Evolutionary conservation across 2,888 invertebrate species (phyloP), one percentile per base, ranked within the genome.

Genomic region (Torymus texanus): DNA sequence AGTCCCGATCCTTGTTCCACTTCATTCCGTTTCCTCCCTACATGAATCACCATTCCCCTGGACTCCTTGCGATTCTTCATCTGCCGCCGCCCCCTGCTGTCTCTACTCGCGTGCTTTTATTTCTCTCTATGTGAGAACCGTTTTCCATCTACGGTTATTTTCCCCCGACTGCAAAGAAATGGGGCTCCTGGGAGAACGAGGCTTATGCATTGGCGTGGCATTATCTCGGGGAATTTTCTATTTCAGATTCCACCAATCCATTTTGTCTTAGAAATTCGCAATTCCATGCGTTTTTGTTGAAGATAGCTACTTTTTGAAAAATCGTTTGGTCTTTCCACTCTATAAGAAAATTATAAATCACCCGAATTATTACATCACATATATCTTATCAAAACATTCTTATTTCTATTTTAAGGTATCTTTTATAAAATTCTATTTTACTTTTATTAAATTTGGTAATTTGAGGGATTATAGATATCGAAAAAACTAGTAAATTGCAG

Each of bases 201-300:
- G 56, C 61, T 72, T 73, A 62, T 59, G 3, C 21, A 18, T 21
- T 51, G n/a, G 14, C 5, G 16, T 41, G 83, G 81, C 84, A 86
- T 87, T 85, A 86, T 84, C 83, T 80, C 81, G 85, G 84, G 51
- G 85, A 87, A 87, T 86, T 87, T 87, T 86, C 85, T 85, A 87
- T 86, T 87, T 85, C 84, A 85, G 84, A 86, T 87, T 86, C 85
- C 83, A 83, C 82, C 85, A 84, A 85, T 86, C 84, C 84, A 86
- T 87, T 87, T 87, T 84, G 86, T 86, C 86, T 86, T 85, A 83
- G 29, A 85, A 86, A 76, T 85, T 85, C 84, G 85, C 85, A 85
- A 86, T 86, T 85, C 83, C 83, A 81, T 83, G 5, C 4, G 29
- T 29, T 29, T 2, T 29, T 29, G 29, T 29, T 29, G 5, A 29